These are phyloP conservation scores for Zeugodacus cucurbitae DNA, from an alignment of 1,140 invertebrate species.

Conservation along the genomic window DNA sequence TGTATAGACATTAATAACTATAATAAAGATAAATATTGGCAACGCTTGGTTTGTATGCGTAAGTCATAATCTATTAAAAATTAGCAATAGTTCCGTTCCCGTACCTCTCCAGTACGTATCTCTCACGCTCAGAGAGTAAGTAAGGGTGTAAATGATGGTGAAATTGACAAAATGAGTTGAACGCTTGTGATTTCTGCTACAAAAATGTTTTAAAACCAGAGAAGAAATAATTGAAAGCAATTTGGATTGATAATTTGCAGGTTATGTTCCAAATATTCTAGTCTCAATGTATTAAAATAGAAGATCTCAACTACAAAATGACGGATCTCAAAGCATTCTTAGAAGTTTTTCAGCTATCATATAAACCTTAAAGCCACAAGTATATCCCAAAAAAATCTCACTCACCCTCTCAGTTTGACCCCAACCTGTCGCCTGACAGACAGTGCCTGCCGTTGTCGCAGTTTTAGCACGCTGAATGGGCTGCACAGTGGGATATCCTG, in stretches of 20 bases:
- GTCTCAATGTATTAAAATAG: neutral
- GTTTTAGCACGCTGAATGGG: conserved; percentile 49
- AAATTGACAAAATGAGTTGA: neutral
- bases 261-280: too few species aligned
- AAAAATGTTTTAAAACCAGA: too few species aligned
- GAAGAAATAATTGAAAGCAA: too few species aligned
- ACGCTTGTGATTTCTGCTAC: too few species aligned
- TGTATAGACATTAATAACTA: neutral
- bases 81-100: neutral
- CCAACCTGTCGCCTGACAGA: conserved; percentile 62
- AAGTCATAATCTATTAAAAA: neutral
- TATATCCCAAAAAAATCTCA: neutral
- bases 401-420: conserved; percentile 52
- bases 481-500: conserved; percentile 52
- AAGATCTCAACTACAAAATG: neutral
- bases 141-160: neutral
- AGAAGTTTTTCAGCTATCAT: too few species aligned
- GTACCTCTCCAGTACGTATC: neutral
- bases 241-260: too few species aligned
- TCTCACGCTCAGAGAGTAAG: neutral
- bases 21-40: conserved; percentile 3
- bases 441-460: conserved; percentile 19
- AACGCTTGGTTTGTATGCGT: neutral
- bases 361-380: too few species aligned
- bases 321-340: neutral